Evolutionary conservation across 2,888 invertebrate species (phyloP), one percentile per base, ranked within the genome.

Genomic region (Baronia brevicornis): DNA sequence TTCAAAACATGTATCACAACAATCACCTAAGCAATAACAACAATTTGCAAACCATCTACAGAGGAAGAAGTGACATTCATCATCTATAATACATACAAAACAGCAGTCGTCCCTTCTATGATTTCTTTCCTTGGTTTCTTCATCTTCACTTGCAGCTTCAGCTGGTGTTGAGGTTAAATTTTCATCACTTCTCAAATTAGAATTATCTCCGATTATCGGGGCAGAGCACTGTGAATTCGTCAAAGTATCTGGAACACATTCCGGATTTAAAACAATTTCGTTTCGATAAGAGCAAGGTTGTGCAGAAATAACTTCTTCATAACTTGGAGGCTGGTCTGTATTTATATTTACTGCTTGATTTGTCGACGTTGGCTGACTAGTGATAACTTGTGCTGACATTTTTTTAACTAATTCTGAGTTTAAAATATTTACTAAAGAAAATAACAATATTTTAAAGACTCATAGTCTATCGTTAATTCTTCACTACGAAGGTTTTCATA

Each of bases 1-100:
- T 13, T 39, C 33, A 15, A 30, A 33, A 36, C 39, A 41, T 2
- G 29, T 22, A 3, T 37, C 33, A 2, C 33, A 36, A 27, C 40
- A 41, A 15, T 36, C 3, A 1, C 24, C 34, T 5, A 41, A 11
- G 17, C 33, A 4, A n/a, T 25, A 22, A 31, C 33, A 38, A 30
- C 33, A 41, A 28, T 33, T 21, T 10, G 30, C 12, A 27, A 36
- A 15, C 2, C 19, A 8, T 9, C 11, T 24, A 5, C 19, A 24
- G 5, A 15, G 3, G 5, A 27, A 7, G 25, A 3, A 28, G 17
- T 28, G 12, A 7, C 15, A 1, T 5, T 25, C 28, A 5, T 25
- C 20, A 5, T 11, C 3, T 6, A 23, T 10, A 13, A 7, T 22
- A 6, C 28, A 35, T 5, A 32, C 11, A 20, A 15, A 28, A 6